Percentiles rank a stretch among this genome's conserved stretches.
These are phyloP conservation scores for Noctuana brunneofusca DNA, from an alignment of 2,888 invertebrate genomes.

Conservation along the genomic window DNA sequence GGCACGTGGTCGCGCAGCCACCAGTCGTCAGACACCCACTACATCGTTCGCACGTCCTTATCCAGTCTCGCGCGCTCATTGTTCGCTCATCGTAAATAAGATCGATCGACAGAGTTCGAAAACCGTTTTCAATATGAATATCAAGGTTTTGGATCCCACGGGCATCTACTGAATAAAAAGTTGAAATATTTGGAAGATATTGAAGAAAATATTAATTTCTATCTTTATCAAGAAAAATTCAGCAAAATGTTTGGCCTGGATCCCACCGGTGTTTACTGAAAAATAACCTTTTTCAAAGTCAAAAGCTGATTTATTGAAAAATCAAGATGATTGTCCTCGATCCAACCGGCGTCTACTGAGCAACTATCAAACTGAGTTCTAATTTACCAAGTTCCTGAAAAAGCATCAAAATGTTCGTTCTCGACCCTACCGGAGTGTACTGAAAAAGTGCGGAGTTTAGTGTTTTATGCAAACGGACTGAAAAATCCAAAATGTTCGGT, in stretches of 20 bases:
- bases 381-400: conserved; percentile 28
- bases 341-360: conserved; percentile 41
- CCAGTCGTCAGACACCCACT: conserved; percentile 66
- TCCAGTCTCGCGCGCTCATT: conserved; percentile 50
- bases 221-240: conserved; percentile 39
- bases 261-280: conserved; percentile 72
- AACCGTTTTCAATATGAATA: conserved; percentile 64
- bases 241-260: conserved; percentile 66
- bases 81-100: conserved; percentile 68
- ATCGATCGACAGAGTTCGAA: conserved; percentile 70
- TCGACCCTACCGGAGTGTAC: conserved; percentile 75
- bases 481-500: conserved; percentile 64
- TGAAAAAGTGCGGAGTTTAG: conserved; percentile 50
- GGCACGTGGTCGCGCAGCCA: conserved; percentile 70
- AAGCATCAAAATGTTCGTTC: conserved; percentile 57
- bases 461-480: conserved; percentile 42
- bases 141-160: conserved; percentile 77
- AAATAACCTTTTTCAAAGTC: conserved; percentile 7
- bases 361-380: conserved; percentile 21
- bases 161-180: conserved; percentile 68
- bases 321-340: conserved; percentile 41
- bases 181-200: conserved; percentile 37
- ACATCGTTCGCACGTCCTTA: conserved; percentile 61
- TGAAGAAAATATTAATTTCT: conserved; percentile 33
- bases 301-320: not conserved